Conservation (phyloP, 2,113 vertebrate genomes). For the Rhea pennata region DNA sequence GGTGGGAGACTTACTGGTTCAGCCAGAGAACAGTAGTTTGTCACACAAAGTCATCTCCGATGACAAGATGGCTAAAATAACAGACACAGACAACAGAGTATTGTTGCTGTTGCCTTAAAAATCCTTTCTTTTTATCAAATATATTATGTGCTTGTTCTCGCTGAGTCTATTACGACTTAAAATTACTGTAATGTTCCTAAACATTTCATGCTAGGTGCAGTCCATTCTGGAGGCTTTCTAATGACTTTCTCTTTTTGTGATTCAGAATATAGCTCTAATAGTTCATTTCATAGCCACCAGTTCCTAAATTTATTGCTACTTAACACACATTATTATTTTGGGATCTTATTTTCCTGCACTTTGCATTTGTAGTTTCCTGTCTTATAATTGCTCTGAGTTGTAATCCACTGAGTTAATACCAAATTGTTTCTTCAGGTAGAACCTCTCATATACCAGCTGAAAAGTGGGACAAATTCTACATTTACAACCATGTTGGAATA, state of each 20-base stretch:
- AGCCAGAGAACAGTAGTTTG: neutral
- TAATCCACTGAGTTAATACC: neutral
- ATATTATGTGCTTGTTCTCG: neutral
- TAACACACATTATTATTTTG: neutral
- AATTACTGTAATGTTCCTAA: neutral
- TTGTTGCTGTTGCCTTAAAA: neutral
- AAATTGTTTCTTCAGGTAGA: neutral
- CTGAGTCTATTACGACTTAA: neutral
- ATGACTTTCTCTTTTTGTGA: neutral
- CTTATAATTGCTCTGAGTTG: neutral
- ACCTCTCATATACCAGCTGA: neutral
- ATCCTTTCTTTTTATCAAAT: neutral
- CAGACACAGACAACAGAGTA: neutral
- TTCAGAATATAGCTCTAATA: neutral
- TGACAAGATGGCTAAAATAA: neutral
- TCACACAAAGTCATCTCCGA: neutral
- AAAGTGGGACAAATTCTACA: neutral
- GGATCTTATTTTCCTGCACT: neutral
- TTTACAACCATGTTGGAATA: neutral
- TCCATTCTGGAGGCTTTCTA: neutral
- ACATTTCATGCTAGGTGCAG: neutral
- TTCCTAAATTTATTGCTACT: neutral
- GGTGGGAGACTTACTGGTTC: neutral
- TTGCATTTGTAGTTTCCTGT: neutral
- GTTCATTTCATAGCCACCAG: neutral